Evolutionary conservation across 2,888 invertebrate species (phyloP).

Genomic region (Agonopterix arenella): DNA sequence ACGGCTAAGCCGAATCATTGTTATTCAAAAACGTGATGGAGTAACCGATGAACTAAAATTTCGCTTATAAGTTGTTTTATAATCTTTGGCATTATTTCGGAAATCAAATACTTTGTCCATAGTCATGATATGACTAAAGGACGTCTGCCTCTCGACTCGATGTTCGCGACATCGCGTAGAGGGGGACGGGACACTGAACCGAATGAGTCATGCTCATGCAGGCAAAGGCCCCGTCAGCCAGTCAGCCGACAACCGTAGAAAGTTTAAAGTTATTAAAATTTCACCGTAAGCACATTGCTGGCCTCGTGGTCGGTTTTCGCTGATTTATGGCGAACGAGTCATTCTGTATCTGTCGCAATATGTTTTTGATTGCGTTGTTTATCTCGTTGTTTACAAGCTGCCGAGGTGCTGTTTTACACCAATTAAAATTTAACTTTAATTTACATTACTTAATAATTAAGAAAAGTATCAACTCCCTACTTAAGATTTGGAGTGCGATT

Average conservation of each 20-base stretch:
- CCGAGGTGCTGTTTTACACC: too few relatives aligned
- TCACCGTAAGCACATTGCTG: slow-evolving; percentile 61
- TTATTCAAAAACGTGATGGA: background rate
- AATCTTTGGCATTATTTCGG: background rate
- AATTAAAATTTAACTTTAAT: background rate
- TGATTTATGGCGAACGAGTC: slow-evolving; percentile 30
- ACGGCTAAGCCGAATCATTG: background rate
- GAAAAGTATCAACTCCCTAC: too few relatives aligned
- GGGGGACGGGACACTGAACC: slow-evolving; percentile 51
- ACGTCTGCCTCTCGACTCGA: slow-evolving; percentile 12
- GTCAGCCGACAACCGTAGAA: slow-evolving; percentile 45
- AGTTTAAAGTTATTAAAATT: slow-evolving; percentile 69
- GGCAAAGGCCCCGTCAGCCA: slow-evolving; percentile 6
- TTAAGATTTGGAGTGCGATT: too few relatives aligned
- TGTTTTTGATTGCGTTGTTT: background rate
- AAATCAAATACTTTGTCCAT: too few relatives aligned
- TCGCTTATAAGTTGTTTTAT: background rate
- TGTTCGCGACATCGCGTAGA: slow-evolving; percentile 9
- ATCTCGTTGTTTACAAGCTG: too few relatives aligned
- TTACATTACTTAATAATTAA: background rate
- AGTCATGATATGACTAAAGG: too few relatives aligned
- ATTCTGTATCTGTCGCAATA: background rate
- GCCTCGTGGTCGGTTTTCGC: slow-evolving; percentile 9
- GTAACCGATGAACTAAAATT: background rate
- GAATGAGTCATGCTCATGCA: slow-evolving; percentile 25